These are phyloP conservation scores for Orthosia cruda DNA, from an alignment of 2,888 invertebrate species.

Conservation along the genomic window DNA sequence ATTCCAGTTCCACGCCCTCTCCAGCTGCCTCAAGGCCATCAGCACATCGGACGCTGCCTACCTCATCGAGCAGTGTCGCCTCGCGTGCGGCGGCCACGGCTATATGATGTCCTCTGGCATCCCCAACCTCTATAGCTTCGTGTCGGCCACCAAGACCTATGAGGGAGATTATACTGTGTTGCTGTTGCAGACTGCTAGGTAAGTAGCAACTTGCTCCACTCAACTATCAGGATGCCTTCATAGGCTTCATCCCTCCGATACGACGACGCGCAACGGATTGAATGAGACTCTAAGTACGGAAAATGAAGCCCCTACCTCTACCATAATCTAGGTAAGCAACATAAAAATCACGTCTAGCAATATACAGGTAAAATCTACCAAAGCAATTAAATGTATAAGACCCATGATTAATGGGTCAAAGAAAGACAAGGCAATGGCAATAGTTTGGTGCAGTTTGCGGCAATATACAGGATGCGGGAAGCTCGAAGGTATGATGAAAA, in stretches of 20 bases:
- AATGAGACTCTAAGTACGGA: too few relatives aligned
- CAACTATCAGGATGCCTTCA: too few relatives aligned
- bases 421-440: neutral
- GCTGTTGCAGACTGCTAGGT: constrained; percentile 96
- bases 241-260: too few relatives aligned
- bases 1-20: constrained; percentile 95
- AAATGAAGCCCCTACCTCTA: too few relatives aligned
- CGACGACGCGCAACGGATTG: too few relatives aligned
- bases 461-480: neutral
- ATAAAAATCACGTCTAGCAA: too few relatives aligned
- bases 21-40: constrained; percentile 97
- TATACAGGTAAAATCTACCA: neutral
- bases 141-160: constrained; percentile 97
- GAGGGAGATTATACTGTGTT: constrained; percentile 99
- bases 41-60: constrained; percentile 94
- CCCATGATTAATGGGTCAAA: neutral
- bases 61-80: constrained; percentile 96
- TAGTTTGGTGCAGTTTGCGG: neutral
- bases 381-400: neutral
- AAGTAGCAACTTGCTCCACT: constrained; percentile 13
- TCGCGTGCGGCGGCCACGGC: constrained; percentile 99
- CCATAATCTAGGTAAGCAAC: too few relatives aligned
- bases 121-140: constrained; percentile 95
- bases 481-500: neutral
- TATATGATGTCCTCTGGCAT: constrained; percentile 97